Evolutionary conservation across 2,888 invertebrate species (phyloP).

Genomic region (Leucania comma): DNA sequence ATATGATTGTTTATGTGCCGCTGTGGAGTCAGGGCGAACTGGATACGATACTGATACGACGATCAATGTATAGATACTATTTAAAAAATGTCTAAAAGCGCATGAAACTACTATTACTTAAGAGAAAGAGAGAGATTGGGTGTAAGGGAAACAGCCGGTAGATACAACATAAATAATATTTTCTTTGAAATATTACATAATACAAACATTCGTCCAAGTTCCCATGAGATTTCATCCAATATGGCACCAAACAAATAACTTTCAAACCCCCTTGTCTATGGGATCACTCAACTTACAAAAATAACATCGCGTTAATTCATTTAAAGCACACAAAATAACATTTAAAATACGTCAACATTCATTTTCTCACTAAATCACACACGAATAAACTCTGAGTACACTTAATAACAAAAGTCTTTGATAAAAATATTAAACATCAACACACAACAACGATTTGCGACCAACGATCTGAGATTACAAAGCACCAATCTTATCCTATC

Average conservation of each 20-base stretch:
- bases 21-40: neutral
- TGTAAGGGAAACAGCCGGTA: conserved; percentile 33
- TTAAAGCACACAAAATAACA: conserved; percentile 29
- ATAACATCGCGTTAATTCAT: conserved; percentile 21
- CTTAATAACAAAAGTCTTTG: conserved; percentile 34
- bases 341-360: conserved; percentile 20
- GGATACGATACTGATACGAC: too few species aligned
- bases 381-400: conserved; percentile 39
- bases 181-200: conserved; percentile 25
- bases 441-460: conserved; percentile 40
- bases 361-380: conserved; percentile 11
- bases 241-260: conserved; percentile 32
- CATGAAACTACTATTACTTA: neutral
- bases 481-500: conserved; percentile 52
- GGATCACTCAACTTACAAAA: conserved; percentile 6
- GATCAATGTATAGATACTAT: conserved; percentile 2
- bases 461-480: conserved; percentile 17
- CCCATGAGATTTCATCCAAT: conserved; percentile 10
- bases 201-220: conserved; percentile 6
- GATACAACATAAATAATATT: conserved; percentile 20
- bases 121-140: neutral
- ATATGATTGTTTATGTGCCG: neutral
- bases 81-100: neutral
- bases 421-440: conserved; percentile 36
- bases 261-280: neutral